Percentiles rank a stretch among this genome's conserved stretches.
Evolutionary conservation across 2,797 vertebrate genomes (phyloP).

Genomic region (Artibeus lituratus): DNA sequence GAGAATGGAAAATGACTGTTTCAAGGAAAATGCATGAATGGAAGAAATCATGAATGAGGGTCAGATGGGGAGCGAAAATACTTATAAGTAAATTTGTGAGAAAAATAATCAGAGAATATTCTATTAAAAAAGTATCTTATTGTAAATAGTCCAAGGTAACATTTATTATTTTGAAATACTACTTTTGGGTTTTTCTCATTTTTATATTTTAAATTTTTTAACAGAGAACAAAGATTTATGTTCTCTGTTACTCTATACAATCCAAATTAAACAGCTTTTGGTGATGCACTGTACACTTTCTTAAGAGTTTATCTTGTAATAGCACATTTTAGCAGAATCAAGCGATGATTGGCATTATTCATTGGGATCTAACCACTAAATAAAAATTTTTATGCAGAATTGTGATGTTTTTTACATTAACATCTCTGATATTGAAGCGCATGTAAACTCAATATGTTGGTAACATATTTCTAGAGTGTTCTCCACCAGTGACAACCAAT

Average conservation of each 20-base stretch:
- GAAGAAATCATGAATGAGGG: background rate
- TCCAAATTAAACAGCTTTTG: slow-evolving; percentile 75
- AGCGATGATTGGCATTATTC: slow-evolving; percentile 66
- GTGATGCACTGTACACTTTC: slow-evolving; percentile 72
- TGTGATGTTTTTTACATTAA: slow-evolving; percentile 46
- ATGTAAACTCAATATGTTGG: background rate
- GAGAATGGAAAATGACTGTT: background rate
- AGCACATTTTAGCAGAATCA: slow-evolving; percentile 74
- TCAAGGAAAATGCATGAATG: background rate
- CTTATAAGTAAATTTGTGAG: background rate
- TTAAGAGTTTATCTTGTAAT: slow-evolving; percentile 70
- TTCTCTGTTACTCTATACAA: slow-evolving; percentile 74
- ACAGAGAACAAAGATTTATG: slow-evolving; percentile 48
- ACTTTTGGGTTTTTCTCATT: slow-evolving; percentile 68
- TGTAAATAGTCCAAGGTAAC: slow-evolving; percentile 77
- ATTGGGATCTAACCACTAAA: slow-evolving; percentile 78
- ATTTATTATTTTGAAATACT: slow-evolving; percentile 57
- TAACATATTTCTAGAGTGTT: background rate
- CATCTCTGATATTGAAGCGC: background rate
- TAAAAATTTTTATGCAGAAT: slow-evolving; percentile 82
- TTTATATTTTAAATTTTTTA: slow-evolving; percentile 79
- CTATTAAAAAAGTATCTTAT: slow-evolving; percentile 62
- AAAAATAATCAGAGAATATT: background rate
- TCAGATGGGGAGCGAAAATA: background rate
- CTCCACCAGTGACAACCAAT: background rate